These are phyloP conservation scores for Caenorhabditis sp. DNA, from an alignment of 2,888 invertebrate genomes.

Conservation along the genomic window DNA sequence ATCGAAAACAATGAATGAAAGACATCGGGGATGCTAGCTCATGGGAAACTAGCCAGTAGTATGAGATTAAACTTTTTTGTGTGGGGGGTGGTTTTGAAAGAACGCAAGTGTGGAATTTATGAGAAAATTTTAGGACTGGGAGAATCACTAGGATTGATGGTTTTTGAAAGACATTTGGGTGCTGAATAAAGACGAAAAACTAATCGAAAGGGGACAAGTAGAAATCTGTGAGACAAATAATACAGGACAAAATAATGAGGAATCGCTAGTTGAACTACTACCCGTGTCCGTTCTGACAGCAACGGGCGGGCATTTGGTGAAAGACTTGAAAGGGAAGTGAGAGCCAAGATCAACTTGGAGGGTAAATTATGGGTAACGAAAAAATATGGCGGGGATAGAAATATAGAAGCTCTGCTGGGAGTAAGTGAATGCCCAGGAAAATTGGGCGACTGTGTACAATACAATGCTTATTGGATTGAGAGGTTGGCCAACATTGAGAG, in stretches of 20 bases:
- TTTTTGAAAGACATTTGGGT: conserved; percentile 52
- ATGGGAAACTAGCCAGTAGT: conserved; percentile 31
- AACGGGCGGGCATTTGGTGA: conserved; percentile 49
- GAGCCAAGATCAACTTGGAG: conserved; percentile 47
- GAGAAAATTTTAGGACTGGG: not conserved
- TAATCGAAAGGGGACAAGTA: conserved; percentile 33
- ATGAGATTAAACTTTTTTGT: conserved; percentile 41
- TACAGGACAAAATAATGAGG: not conserved
- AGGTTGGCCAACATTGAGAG: conserved; percentile 44
- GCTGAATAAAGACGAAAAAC: conserved; percentile 20
- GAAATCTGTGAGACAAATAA: conserved; percentile 3
- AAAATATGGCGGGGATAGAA: not conserved
- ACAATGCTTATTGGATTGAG: conserved; percentile 33
- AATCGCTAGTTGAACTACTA: conserved; percentile 60
- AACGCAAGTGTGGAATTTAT: conserved; percentile 23
- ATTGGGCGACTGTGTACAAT: not conserved
- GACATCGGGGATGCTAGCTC: conserved; percentile 35
- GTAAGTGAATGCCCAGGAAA: not conserved
- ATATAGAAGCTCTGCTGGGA: conserved; percentile 8
- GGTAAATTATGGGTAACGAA: not conserved
- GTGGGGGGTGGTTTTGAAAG: conserved; percentile 42
- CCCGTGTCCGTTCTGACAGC: conserved; percentile 27
- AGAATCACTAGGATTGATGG: conserved; percentile 50
- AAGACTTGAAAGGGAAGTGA: conserved; percentile 49
- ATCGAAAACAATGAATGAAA: conserved; percentile 24